Percentiles rank a stretch among this genome's conserved stretches.
Conservation (phyloP, 2,888 invertebrate genomes). For the Ophraella communa region DNA sequence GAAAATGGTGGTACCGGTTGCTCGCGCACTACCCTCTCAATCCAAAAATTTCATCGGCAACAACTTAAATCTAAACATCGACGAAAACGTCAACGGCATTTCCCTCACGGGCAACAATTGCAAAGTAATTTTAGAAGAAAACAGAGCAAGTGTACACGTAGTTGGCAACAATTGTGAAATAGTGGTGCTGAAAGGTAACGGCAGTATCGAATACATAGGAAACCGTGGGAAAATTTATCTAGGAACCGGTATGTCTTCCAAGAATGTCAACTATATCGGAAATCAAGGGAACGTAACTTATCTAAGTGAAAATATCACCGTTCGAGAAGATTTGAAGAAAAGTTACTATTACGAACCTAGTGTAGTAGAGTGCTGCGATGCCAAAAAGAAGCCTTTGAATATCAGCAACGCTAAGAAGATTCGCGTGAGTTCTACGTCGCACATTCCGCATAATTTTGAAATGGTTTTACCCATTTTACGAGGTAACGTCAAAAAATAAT, state of each 20-base stretch:
- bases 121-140: constrained; percentile 34
- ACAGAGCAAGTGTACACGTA: constrained; percentile 34
- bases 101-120: constrained; percentile 41
- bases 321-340: neutral
- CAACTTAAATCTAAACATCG: constrained; percentile 33
- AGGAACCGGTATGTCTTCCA: constrained; percentile 28
- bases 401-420: neutral
- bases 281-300: constrained; percentile 30
- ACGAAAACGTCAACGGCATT: constrained; percentile 25
- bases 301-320: neutral
- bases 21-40: constrained; percentile 19
- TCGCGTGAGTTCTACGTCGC: neutral
- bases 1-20: constrained; percentile 35
- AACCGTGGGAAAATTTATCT: constrained; percentile 39
- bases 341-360: neutral
- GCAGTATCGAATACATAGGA: constrained; percentile 38
- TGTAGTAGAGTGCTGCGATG: neutral
- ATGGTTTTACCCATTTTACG: neutral
- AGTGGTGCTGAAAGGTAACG: constrained; percentile 36
- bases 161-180: constrained; percentile 39
- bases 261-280: constrained; percentile 37
- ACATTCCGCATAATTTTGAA: neutral
- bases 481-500: neutral
- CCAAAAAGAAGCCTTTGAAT: neutral
- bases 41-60: constrained; percentile 37